A percentile compares a stretch with the other conserved stretches of the same genome.
phyloP scores from a whole-genome alignment of 2,797 vertebrate genomes.

The Trematomus bernacchii region DNA sequence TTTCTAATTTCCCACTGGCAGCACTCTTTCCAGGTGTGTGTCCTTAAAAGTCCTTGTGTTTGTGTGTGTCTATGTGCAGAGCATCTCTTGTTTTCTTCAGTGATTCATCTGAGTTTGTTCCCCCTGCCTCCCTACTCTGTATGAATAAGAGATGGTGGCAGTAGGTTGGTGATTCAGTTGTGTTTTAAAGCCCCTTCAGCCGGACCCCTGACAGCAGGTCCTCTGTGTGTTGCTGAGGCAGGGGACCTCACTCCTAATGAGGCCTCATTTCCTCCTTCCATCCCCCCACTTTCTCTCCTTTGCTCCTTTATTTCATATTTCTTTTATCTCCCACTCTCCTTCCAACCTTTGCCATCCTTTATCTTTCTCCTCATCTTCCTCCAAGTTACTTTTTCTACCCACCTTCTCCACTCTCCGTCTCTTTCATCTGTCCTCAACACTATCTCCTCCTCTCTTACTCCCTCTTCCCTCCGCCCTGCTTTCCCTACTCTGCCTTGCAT shows the following conservation, averaged over 20 bases:
- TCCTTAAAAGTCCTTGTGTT: background rate
- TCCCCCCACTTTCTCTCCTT: background rate
- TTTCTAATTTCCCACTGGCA: constrained; percentile 25
- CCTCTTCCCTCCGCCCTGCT: constrained; percentile 35
- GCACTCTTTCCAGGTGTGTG: constrained; percentile 7
- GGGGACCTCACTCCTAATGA: constrained; percentile 67
- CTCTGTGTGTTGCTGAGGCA: constrained; percentile 33
- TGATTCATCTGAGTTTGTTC: constrained; percentile 30
- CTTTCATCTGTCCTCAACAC: constrained; percentile 54
- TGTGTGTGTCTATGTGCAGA: background rate
- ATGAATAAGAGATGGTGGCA: constrained; percentile 33
- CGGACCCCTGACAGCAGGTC: constrained; percentile 46
- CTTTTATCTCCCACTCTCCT: constrained; percentile 52
- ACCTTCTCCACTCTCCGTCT: constrained; percentile 19
- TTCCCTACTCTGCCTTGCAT: constrained; percentile 23
- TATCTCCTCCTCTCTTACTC: constrained; percentile 27
- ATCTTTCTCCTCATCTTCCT: constrained; percentile 20
- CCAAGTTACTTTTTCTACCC: background rate
- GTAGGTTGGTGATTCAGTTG: constrained; percentile 19
- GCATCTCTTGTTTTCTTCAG: constrained; percentile 23
- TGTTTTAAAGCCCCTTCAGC: constrained; percentile 34
- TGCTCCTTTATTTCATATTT: constrained; percentile 24
- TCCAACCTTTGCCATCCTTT: constrained; percentile 30
- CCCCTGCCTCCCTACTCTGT: constrained; percentile 10
- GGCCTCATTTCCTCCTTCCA: constrained; percentile 20